These are phyloP conservation scores for Chrysina gloriosa DNA, from an alignment of 2,888 invertebrate genomes.

Conservation along the genomic window DNA sequence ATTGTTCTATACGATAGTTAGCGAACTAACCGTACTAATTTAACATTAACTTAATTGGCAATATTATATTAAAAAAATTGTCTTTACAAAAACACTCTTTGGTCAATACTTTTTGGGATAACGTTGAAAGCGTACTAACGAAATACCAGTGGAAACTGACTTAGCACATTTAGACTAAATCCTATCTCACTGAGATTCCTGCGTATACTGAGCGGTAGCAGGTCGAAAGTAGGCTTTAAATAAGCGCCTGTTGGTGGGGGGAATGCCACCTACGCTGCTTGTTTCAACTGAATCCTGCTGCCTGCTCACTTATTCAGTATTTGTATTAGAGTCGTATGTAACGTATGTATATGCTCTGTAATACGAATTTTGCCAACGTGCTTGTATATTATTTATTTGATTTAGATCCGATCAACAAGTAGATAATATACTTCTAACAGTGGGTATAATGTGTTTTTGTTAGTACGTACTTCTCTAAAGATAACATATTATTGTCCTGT, in stretches of 20 bases:
- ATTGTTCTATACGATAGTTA: slow-evolving; percentile 40
- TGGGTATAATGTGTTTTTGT: too few relatives aligned
- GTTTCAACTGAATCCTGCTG: background rate
- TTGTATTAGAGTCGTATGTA: slow-evolving; percentile 3
- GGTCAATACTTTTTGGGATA: slow-evolving; percentile 25
- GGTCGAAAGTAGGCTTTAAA: slow-evolving; percentile 32
- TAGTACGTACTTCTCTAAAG: too few relatives aligned
- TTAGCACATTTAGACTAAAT: slow-evolving; percentile 33
- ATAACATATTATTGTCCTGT: too few relatives aligned
- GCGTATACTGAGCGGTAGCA: slow-evolving; percentile 23
- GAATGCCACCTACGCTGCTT: slow-evolving; percentile 12
- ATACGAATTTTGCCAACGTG: background rate
- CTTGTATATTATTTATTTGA: too few relatives aligned
- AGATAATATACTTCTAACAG: too few relatives aligned
- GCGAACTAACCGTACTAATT: background rate
- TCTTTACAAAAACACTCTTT: slow-evolving; percentile 22
- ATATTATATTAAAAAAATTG: slow-evolving; percentile 20
- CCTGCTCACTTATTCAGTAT: background rate
- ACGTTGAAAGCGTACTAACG: slow-evolving; percentile 13
- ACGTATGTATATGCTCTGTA: background rate
- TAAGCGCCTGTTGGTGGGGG: slow-evolving; percentile 33
- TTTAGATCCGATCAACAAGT: too few relatives aligned
- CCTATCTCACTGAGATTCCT: slow-evolving; percentile 41
- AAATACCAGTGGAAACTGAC: slow-evolving; percentile 43
- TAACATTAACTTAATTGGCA: slow-evolving; percentile 16